These are phyloP conservation scores for Polydrusus tereticollis DNA, from an alignment of 2,888 invertebrate genomes.

Conservation along the genomic window DNA sequence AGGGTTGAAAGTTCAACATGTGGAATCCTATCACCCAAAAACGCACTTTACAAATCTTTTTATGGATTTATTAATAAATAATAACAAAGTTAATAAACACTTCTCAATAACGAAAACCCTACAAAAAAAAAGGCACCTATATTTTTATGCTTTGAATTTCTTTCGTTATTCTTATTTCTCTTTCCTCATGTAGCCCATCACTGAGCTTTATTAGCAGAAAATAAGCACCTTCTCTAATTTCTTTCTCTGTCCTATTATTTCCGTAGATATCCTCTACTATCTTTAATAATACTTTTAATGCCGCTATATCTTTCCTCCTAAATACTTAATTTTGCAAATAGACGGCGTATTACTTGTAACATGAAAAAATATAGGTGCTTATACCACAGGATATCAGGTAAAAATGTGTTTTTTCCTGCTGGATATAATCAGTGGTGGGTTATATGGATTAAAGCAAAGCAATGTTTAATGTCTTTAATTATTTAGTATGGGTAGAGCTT, in stretches of 20 bases:
- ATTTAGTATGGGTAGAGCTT: no score
- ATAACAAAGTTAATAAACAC: background rate
- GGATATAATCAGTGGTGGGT: constrained; percentile 43
- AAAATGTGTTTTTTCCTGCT: background rate
- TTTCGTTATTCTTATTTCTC: constrained; percentile 50
- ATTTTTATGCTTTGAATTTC: constrained; percentile 52
- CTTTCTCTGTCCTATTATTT: constrained; percentile 18
- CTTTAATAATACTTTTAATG: background rate
- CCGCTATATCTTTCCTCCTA: background rate
- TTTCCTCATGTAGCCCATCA: constrained; percentile 49
- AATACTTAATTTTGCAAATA: background rate
- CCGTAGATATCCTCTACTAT: background rate
- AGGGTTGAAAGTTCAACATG: no score
- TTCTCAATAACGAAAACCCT: constrained; percentile 7
- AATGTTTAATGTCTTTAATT: no score
- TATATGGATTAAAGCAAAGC: background rate
- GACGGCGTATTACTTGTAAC: background rate
- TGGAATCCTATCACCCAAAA: no score
- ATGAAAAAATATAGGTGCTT: constrained; percentile 34
- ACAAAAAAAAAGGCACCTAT: constrained; percentile 56
- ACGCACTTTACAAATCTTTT: no score
- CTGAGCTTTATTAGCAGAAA: constrained; percentile 56
- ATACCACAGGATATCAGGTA: background rate
- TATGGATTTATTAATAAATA: no score
- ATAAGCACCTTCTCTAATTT: constrained; percentile 56